These are phyloP conservation scores for Aphelenchoides bicaudatus DNA, from an alignment of 2,888 invertebrate species.

Conservation along the genomic window DNA sequence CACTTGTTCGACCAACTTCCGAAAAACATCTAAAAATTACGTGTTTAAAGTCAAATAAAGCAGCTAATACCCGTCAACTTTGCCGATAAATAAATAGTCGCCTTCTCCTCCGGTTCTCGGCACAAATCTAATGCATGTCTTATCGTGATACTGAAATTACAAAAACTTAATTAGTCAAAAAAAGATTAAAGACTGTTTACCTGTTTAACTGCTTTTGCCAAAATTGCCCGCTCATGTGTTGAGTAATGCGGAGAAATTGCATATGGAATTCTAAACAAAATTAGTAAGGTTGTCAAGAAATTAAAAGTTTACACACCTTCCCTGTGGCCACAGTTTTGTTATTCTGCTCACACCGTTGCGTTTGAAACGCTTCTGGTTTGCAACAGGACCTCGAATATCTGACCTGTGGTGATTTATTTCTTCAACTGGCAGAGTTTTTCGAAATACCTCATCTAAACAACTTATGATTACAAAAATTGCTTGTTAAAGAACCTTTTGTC, in stretches of 20 bases:
- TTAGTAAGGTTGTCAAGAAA: no score
- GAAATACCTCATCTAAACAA: slow-evolving; percentile 46
- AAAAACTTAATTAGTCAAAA: slow-evolving; percentile 17
- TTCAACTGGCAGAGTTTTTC: slow-evolving; percentile 49
- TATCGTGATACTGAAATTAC: slow-evolving; percentile 56
- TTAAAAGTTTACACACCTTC: no score
- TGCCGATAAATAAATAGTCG: slow-evolving; percentile 59
- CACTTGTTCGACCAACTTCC: slow-evolving; percentile 59
- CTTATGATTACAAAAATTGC: neutral
- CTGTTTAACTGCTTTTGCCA: slow-evolving; percentile 60
- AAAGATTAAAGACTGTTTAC: slow-evolving; percentile 25
- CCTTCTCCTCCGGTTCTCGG: slow-evolving; percentile 52
- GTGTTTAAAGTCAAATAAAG: neutral
- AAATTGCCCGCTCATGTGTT: slow-evolving; percentile 56
- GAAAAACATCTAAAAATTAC: slow-evolving; percentile 52
- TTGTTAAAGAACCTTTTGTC: slow-evolving; percentile 34
- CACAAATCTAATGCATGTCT: slow-evolving; percentile 60
- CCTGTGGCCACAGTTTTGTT: slow-evolving; percentile 59
- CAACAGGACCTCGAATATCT: slow-evolving; percentile 46
- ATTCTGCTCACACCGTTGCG: slow-evolving; percentile 57
- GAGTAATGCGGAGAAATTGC: slow-evolving; percentile 58
- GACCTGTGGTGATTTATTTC: slow-evolving; percentile 49
- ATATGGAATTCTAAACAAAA: slow-evolving; percentile 61
- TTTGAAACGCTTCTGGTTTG: slow-evolving; percentile 33
- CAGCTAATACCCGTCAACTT: slow-evolving; percentile 53